phyloP scores from a whole-genome alignment of 2,113 vertebrate genomes.

The Cinclus mexicanus region DNA sequence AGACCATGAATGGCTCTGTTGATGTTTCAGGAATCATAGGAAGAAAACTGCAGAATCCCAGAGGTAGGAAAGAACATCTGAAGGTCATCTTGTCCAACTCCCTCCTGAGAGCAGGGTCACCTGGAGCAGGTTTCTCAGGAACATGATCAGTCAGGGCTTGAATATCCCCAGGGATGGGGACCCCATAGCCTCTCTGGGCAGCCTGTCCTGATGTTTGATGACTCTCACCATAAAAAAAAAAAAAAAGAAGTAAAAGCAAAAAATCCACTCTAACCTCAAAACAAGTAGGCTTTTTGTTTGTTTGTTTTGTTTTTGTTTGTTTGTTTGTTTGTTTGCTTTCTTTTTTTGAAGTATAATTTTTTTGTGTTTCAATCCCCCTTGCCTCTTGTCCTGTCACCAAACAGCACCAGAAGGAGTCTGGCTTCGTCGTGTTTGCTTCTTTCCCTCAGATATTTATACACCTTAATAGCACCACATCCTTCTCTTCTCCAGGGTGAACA shows the following conservation, averaged over 20 bases:
- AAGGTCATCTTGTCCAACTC: not conserved
- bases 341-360: not conserved
- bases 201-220: not conserved
- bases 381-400: not conserved
- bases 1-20: not conserved
- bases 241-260: not conserved
- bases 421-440: fast-evolving
- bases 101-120: not conserved
- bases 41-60: not conserved
- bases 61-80: not conserved
- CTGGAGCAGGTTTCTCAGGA: not conserved
- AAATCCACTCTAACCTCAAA: not conserved
- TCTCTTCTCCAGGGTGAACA: not conserved
- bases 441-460: not conserved
- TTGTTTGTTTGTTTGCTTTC: too few relatives aligned
- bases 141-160: not conserved
- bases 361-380: not conserved
- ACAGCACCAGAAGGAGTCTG: not conserved
- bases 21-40: not conserved
- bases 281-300: fast-evolving
- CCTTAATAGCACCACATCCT: not conserved
- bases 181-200: not conserved
- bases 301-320: too few relatives aligned
- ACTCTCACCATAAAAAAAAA: not conserved
- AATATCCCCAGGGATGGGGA: not conserved